Base-by-base conservation (phyloP, 2,888 invertebrate genomes). In the Agrilus cyanescens region DNA sequence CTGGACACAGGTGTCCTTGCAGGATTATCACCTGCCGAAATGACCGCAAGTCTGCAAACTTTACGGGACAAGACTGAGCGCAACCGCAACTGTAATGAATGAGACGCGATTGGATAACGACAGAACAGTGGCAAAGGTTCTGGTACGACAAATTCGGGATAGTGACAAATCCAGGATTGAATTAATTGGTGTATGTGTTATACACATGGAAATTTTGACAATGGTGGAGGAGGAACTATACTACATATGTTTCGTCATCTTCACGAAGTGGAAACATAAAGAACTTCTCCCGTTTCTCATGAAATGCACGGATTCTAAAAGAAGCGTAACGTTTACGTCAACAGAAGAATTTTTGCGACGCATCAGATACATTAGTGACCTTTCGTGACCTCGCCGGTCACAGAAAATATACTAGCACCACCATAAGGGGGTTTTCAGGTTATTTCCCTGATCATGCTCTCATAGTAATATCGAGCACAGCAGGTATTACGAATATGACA, bases 161-260 rank as follows among this genome's bases (percentile, higher is more conserved):
- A 84, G 88, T 50, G 91, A 18, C 43, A 91, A 74, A 83, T 83
- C 47, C 85, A 87, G 0, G 90, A 90, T 56, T 84, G 88, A 50
- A 0, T 73, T 97, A 29, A 74, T 96, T 25, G 96, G 97, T 10
- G 96, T 97, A 1, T 96, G 97, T 10, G 96, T 97, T 1, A 67
- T 98, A 96, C 96, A 0, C 94, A 96, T 67, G 95, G 96, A 20
- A 89, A 88, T 63, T 70, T 93, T 46, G 97, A 98, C 66, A 96
- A 97, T 68, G 97, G 97, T 0, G 73, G 90, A 44, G 96, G 98
- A 5, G 79, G 89, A 57, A 94, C 97, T 0, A 77, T 98, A 1
- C 71, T 97, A 7, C 97, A 96, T 68, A 87, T 98, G 80, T 91
- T 99, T 66, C 68, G 88, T 4, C 87, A 97, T 59, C 73, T 91